Base-by-base conservation (phyloP, 64 coral and sea anemone species). In the Montipora sp. region DNA sequence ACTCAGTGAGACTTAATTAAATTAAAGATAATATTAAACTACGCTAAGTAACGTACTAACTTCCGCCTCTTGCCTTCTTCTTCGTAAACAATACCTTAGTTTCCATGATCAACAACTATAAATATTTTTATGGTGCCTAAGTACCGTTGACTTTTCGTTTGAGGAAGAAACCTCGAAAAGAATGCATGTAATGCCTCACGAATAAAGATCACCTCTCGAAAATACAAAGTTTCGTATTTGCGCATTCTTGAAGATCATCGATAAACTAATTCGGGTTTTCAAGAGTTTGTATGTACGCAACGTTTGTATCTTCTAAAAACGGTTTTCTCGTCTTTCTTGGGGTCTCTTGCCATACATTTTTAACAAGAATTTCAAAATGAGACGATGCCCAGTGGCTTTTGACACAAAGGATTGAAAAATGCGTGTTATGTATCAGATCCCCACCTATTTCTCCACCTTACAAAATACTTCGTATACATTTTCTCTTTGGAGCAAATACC, bases 321-420 rank as follows among this genome's bases (percentile, higher is more conserved):
- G 63, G 71, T 45, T 22, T 71, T 43, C 21, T 3, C n/a, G 15
- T 47, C 46, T 70, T 85, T 85, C 44, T 72, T 85, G 47, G 70
- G 65, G 82, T 85, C 71, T 70, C 12, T 60, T 47, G 60, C 82
- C 45, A 85, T 85, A 5, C 53, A 85, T 85, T 48, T 85, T 85
- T 85, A 48, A 70, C 71, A 46, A 68, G 59, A 85, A 85, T 85
- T 71, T 85, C 63, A 85, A 72, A 85, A 85, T 11, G 19, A 71
- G 49, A 85, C 12, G 45, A 78, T 78, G 75, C 75, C 47, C 6
- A 1, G 47, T 50, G 47, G 75, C 46, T 45, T 18, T 46, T 2
- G 0, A 78, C 14, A 45, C 48, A 78, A 78, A 19, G 4, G 49
- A 19, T 47, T 10, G 15, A 78, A 78, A 78, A 78, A 78, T 78